These are phyloP conservation scores for Myrmecophaga tridactyla DNA, from an alignment of 2,113 vertebrate species.

Conservation along the genomic window DNA sequence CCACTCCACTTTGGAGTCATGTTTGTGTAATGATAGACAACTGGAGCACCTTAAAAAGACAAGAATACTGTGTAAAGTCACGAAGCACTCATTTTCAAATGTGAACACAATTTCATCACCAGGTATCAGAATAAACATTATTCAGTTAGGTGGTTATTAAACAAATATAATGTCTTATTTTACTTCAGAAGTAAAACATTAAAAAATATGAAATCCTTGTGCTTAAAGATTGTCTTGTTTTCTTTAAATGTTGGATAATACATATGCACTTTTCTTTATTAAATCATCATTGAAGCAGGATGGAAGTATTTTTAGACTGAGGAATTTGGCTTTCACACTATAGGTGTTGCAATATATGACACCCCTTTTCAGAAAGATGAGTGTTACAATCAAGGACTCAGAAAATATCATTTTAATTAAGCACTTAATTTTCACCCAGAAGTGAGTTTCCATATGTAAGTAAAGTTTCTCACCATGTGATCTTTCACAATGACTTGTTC, in stretches of 20 bases:
- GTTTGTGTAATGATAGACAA: background rate
- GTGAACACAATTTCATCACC: background rate
- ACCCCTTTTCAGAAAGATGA: background rate
- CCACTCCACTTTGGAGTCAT: background rate
- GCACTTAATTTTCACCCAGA: constrained; percentile 50
- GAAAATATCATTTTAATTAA: constrained; percentile 29
- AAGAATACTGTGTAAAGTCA: background rate
- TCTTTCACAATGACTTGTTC: background rate
- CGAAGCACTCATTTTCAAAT: background rate
- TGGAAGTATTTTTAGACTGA: background rate
- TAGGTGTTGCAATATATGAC: background rate
- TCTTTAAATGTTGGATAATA: constrained; percentile 13
- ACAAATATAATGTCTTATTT: constrained; percentile 11
- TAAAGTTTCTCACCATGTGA: constrained; percentile 20
- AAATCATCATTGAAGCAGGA: background rate
- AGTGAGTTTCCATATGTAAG: background rate
- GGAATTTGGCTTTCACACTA: constrained; percentile 8
- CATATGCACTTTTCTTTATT: background rate
- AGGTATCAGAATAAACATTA: background rate
- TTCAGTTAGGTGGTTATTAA: background rate
- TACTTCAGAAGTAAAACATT: background rate
- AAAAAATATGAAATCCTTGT: background rate
- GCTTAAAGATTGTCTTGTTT: background rate
- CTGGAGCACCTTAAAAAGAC: background rate
- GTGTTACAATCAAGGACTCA: background rate